Percentiles rank a stretch among this genome's conserved stretches.
These are phyloP conservation scores for Dreissena rostriformis DNA, from an alignment of 1,140 invertebrate genomes.

Conservation along the genomic window DNA sequence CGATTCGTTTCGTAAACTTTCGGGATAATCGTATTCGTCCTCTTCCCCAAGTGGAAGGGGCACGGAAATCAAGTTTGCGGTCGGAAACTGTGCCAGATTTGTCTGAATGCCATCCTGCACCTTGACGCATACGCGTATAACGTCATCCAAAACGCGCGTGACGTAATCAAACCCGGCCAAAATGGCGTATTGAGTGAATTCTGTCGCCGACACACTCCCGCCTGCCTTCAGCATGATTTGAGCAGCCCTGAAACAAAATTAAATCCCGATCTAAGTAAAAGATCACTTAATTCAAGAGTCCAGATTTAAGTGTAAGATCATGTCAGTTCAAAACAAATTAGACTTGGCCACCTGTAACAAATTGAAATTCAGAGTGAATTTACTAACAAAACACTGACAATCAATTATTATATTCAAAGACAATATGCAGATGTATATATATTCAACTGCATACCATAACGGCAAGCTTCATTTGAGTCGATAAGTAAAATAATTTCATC, in stretches of 20 bases:
- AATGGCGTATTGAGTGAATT: slow-evolving; percentile 19
- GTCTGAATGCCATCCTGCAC: slow-evolving; percentile 34
- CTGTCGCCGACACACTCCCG: neutral
- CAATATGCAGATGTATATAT: too few relatives aligned
- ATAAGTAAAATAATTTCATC: too few relatives aligned
- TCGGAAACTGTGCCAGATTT: slow-evolving; percentile 13
- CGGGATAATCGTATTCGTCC: slow-evolving; percentile 41
- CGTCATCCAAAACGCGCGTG: neutral
- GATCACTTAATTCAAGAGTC: too few relatives aligned
- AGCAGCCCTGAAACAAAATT: slow-evolving; percentile 16
- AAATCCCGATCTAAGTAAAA: too few relatives aligned
- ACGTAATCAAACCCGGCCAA: slow-evolving; percentile 45
- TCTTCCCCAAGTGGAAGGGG: slow-evolving; percentile 37
- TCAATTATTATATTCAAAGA: too few relatives aligned
- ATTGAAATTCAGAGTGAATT: too few relatives aligned
- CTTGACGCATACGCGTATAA: slow-evolving; percentile 34
- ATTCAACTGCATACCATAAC: too few relatives aligned
- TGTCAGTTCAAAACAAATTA: too few relatives aligned
- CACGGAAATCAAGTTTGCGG: slow-evolving; percentile 11
- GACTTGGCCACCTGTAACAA: too few relatives aligned
- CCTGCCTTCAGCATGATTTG: slow-evolving; percentile 5
- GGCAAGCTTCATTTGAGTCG: too few relatives aligned
- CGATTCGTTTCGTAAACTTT: slow-evolving; percentile 16
- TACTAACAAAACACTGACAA: too few relatives aligned
- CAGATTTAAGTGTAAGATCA: too few relatives aligned